A percentile compares a stretch with the other conserved stretches of the same genome.
Conservation (phyloP, 2,113 vertebrate species). For the Hippocampus comes region DNA sequence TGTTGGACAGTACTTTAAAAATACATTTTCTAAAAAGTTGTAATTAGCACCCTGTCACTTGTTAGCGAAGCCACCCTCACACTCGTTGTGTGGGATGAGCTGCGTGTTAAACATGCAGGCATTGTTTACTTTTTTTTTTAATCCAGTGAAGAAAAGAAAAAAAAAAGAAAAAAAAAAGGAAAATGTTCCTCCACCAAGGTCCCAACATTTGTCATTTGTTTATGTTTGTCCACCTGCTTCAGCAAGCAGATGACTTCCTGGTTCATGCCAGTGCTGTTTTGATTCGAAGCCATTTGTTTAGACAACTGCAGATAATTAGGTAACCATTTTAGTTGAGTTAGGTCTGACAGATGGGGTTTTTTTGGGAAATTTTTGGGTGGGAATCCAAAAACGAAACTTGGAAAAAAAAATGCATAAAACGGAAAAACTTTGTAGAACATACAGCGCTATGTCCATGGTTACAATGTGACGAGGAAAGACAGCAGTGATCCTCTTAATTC, state of each 20-base stretch:
- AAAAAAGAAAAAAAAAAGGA: background rate
- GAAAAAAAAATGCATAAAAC: too few species aligned
- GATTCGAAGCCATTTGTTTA: background rate
- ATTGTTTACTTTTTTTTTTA: constrained; percentile 24
- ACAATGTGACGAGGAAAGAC: too few species aligned
- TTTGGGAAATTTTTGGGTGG: too few species aligned
- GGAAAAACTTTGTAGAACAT: too few species aligned
- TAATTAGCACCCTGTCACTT: constrained; percentile 61
- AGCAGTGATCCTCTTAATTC: too few species aligned
- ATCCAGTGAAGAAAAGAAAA: background rate
- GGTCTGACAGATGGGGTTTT: too few species aligned
- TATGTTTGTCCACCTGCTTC: background rate
- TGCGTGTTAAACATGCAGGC: constrained; percentile 5
- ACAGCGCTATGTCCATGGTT: too few species aligned
- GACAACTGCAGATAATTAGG: too few species aligned
- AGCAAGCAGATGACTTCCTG: background rate
- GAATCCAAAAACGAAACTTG: too few species aligned
- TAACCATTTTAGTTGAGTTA: too few species aligned
- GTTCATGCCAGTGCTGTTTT: background rate
- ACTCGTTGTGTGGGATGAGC: constrained; percentile 20
- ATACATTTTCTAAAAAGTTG: constrained; percentile 11
- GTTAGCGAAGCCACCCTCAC: constrained; percentile 39
- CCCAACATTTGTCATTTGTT: background rate
- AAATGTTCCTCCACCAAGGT: background rate
- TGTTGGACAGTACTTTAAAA: constrained; percentile 22